These are phyloP conservation scores for Tapirus indicus DNA, from an alignment of 2,797 vertebrate genomes.

Conservation along the genomic window DNA sequence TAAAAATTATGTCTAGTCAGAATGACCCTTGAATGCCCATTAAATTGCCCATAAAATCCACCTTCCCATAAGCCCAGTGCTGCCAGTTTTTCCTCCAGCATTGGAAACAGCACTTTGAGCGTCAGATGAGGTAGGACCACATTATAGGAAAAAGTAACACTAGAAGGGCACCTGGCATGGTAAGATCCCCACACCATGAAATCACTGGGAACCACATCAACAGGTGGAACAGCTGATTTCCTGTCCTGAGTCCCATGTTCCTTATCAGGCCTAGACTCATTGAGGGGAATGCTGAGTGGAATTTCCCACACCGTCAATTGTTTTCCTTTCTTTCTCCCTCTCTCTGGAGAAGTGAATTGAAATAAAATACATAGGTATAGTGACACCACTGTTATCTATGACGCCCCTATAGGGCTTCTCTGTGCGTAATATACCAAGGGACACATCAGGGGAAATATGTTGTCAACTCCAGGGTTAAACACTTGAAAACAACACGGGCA, in stretches of 20 bases:
- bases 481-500: neutral
- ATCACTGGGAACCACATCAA: constrained; percentile 14
- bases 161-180: neutral
- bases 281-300: neutral
- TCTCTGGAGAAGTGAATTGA: neutral
- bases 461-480: neutral
- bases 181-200: neutral
- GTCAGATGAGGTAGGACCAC: neutral
- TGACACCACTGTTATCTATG: neutral
- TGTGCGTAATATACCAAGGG: neutral
- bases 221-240: neutral
- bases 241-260: neutral
- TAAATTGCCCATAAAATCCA: constrained; percentile 66
- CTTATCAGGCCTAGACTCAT: neutral
- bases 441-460: neutral
- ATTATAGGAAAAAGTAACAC: neutral
- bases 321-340: neutral
- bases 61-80: neutral
- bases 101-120: constrained; percentile 6
- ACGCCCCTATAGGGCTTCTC: neutral
- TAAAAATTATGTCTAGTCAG: constrained; percentile 59
- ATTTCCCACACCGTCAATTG: neutral
- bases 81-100: neutral
- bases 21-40: constrained; percentile 59
- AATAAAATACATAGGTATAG: neutral